These are phyloP conservation scores for Xenopus borealis DNA, from an alignment of 2,113 vertebrate species.

Conservation along the genomic window DNA sequence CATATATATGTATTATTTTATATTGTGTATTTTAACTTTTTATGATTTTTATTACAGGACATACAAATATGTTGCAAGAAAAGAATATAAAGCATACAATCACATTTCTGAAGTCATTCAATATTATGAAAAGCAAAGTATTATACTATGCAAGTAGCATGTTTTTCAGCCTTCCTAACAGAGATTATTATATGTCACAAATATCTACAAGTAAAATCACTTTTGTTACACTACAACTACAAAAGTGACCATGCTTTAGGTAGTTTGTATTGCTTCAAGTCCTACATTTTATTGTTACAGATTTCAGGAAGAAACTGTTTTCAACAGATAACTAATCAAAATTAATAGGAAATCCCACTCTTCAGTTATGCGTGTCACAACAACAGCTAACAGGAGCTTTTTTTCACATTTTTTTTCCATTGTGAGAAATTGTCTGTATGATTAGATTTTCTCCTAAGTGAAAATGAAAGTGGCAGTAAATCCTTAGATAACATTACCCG, in stretches of 20 bases:
- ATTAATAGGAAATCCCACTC: conserved; percentile 3
- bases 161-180: too few species aligned
- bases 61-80: too few species aligned
- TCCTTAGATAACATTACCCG: conserved; percentile 47
- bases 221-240: too few species aligned
- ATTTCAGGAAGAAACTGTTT: background rate
- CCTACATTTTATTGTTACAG: background rate
- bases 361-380: conserved; percentile 9
- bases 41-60: too few species aligned
- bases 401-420: conserved; percentile 31
- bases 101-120: too few species aligned
- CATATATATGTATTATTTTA: too few species aligned
- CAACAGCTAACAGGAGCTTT: conserved; percentile 16
- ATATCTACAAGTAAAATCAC: too few species aligned
- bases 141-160: too few species aligned
- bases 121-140: too few species aligned
- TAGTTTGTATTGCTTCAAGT: background rate
- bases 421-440: conserved; percentile 47
- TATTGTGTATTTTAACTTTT: too few species aligned
- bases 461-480: conserved; percentile 48
- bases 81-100: too few species aligned
- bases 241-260: background rate
- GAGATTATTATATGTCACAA: too few species aligned
- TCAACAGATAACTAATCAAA: background rate
- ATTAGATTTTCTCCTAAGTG: conserved; percentile 48